phyloP scores from a whole-genome alignment of 30 jellyfish, hydroid and myxozoan genomes.

The Pelagia noctiluca region DNA sequence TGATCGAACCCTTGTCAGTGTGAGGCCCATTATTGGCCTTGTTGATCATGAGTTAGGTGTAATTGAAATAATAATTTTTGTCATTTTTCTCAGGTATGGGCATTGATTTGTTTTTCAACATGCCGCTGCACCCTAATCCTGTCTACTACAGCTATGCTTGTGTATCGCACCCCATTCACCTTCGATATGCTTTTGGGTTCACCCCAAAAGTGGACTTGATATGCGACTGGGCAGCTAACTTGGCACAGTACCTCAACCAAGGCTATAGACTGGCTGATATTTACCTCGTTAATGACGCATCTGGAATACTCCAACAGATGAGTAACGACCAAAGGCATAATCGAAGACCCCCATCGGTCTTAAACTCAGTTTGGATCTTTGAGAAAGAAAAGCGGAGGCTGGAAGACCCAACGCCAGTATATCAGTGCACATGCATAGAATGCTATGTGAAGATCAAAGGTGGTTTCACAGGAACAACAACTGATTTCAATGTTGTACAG shows the following conservation, averaged over 20 bases:
- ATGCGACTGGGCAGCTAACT: conserved; percentile 61
- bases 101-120: conserved; percentile 60
- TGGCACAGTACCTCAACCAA: conserved; percentile 60
- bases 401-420: conserved; percentile 52
- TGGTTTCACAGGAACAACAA: conserved; percentile 22
- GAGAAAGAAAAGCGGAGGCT: conserved; percentile 50
- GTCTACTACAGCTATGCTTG: conserved; percentile 36
- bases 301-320: neutral
- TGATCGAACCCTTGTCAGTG: neutral
- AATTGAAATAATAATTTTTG: no score
- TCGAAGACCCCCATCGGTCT: neutral
- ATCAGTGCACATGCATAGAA: conserved; percentile 54
- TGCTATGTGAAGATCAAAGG: conserved; percentile 19
- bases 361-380: conserved; percentile 73
- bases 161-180: conserved; percentile 38
- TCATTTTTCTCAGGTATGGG: conserved; percentile 20
- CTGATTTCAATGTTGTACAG: conserved; percentile 45
- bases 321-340: neutral
- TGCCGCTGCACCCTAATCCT: conserved; percentile 74
- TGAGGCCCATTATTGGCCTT: neutral
- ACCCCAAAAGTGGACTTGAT: conserved; percentile 11
- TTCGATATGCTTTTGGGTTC: conserved; percentile 6
- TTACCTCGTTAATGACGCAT: conserved; percentile 32
- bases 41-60: neutral
- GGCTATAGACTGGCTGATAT: conserved; percentile 75